phyloP scores from a whole-genome alignment of 2,888 invertebrate genomes.

The Lasius fuliginosus region DNA sequence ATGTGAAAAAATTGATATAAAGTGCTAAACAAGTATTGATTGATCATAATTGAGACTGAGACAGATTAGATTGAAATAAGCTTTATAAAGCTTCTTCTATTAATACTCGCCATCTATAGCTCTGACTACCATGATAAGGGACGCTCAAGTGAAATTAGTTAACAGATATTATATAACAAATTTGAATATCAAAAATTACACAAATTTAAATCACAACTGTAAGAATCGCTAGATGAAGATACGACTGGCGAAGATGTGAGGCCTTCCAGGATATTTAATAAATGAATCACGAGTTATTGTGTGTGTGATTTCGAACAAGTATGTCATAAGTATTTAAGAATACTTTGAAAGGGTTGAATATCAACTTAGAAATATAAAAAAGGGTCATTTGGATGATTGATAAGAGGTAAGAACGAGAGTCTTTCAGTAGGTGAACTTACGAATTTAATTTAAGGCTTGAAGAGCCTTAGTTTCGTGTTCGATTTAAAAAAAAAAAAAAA shows the following conservation, averaged over 20 bases:
- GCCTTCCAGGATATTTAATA: not conserved
- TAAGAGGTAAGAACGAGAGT: not conserved
- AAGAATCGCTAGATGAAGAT: not conserved
- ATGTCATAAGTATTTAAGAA: not conserved
- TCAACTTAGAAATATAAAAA: not conserved
- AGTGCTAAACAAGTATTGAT: not conserved
- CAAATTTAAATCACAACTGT: not conserved
- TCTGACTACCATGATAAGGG: not conserved
- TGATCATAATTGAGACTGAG: constrained; percentile 5
- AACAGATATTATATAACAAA: not conserved
- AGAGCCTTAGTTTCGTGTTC: too few species aligned
- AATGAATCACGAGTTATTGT: not conserved
- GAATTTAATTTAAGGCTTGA: not conserved
- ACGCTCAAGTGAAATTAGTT: constrained; percentile 19
- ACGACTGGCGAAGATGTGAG: not conserved
- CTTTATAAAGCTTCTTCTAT: not conserved
- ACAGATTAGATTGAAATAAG: not conserved
- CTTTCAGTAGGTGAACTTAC: constrained; percentile 1
- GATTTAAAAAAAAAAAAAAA: too few species aligned
- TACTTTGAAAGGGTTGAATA: not conserved
- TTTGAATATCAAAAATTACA: not conserved
- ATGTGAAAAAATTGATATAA: not conserved
- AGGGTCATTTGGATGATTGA: not conserved
- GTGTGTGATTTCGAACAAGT: constrained; percentile 14
- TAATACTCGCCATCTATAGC: not conserved